Base-by-base conservation (phyloP, 2,888 invertebrate genomes). In the Drosophila greeni region DNA sequence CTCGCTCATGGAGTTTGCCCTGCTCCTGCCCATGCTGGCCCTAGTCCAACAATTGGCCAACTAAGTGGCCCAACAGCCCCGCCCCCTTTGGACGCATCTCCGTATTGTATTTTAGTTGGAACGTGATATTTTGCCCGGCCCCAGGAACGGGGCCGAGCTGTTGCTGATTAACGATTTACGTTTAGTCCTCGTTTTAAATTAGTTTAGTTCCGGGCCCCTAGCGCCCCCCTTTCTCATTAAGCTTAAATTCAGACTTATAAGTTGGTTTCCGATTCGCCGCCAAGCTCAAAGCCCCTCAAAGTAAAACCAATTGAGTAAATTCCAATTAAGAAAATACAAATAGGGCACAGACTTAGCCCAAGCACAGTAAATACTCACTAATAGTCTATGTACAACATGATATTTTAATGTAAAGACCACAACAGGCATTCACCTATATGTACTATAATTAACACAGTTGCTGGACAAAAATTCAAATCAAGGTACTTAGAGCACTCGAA, bases 71-170 rank as follows among this genome's bases (percentile, higher is more conserved):
- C 16, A 0, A 16, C 23, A 14, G 40, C 14, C 23, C 11, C 29
- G 12, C 20, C 8, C 29, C 18, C 23, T 14, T 14, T 33, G 16
- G 48, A 42, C 34, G 34, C 36, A 26, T 47, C 62, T 42, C 40
- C 23, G 20, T 12, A 36, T 66, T 47, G 37, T 66, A 67, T 82
- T 85, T 85, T 61, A 74, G 72, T 83, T 85, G 56, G 59, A 83
- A 81, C 74, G 81, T 82, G 81, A 82, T 85, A 85, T 75, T 85
- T 85, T 80, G 59, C 78, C 77, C 70, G 77, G 72, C 66, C 36
- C 33, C 20, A 23, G 12, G 3, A 8, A 20, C 5, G 31, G 59
- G 45, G 66, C 72, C 64, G 66, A 69, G 74, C 67, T 67, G 54
- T 49, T 64, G 79, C 76, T 76, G 75, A 76, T 74, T 76, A 66